Base-by-base conservation (phyloP, 2,888 invertebrate genomes). In the Chrysina gloriosa region DNA sequence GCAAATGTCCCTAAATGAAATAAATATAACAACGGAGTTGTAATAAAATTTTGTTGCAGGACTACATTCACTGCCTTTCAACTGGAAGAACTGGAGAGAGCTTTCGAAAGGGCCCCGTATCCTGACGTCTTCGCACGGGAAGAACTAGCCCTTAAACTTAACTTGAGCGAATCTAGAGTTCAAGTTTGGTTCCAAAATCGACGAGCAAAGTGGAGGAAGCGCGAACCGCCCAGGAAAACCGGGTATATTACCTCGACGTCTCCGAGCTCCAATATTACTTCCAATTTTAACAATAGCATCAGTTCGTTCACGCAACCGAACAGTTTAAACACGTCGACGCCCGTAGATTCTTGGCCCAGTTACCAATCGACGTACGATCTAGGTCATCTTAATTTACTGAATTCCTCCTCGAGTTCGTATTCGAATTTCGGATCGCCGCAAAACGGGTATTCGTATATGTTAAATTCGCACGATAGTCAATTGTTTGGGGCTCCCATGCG, bases 31-130 rank as follows among this genome's bases (percentile, higher is more conserved):
- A n/a, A n/a, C n/a, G n/a, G n/a, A n/a, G n/a, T n/a, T n/a, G 9
- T 27, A 54, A 69, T 29, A 4, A 1, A 25, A 50, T 74, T 81
- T 81, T 71, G 76, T 84, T 83, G 2, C 86, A 97, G 97, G 83
- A 97, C 97, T 1, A 97, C 97, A 3, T 97, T 97, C 79, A 97
- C 97, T 3, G 95, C 96, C 0, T 96, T 94, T 80, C 97, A 97
- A 81, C 84, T 97, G 70, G 96, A 97, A 80, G 96, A 97, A 78
- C 83, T 97, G 77, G 97, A 97, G 81, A 86, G 95, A 48, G 97
- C 97, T 0, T 97, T 97, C 79, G 96, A 97, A 81, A 87, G 96
- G 31, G 97, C 97, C 0, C 97, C 97, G 0, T 97, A 97, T 79
- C 97, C 97, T 0, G 97, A 97, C 82, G 96, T 97, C 0, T 97